Evolutionary conservation across 2,113 vertebrate genomes (phyloP), one percentile per base, ranked within the genome.

Genomic region (Zingel zingel): DNA sequence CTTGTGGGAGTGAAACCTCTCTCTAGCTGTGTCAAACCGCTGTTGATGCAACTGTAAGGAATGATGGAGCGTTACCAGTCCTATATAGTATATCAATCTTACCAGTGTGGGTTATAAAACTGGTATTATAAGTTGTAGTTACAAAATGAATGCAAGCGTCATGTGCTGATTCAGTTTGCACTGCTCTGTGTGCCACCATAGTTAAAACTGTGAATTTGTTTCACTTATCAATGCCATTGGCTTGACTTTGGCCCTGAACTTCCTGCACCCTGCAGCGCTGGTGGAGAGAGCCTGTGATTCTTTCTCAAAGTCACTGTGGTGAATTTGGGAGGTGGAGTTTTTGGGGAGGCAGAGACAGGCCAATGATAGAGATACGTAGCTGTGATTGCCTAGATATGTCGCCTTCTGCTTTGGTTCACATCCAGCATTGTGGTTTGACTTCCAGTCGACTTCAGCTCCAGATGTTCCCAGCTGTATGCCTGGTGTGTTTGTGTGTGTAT

Each of bases 401-500:
- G 50, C 88, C 93, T 83, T 87, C 84, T 80, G 74, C 77, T 76
- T 87, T 91, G 86, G 85, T 85, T 80, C 56, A 61, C 48, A 0
- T 86, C 85, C 89, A 93, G 88, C 69, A 76, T 85, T 86, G 81
- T 79, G 72, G 76, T 89, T 90, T 93, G 94, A 93, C 93, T 93
- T 92, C 92, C 86, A 87, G 53, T 90, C 66, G 90, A 93, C 90
- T 93, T 92, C 80, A 77, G 79, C 74, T 93, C 92, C 95, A 95
- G 94, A 94, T 95, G 94, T 95, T 95, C 86, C 65, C 80, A 62
- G 81, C 59, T 85, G 76, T 70, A 68, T 30, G 81, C 79, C 58
- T 75, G 63, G 73, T 83, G 73, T 81, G 81, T 81, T 66, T 82
- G 61, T 80, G 66, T 67, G 61, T 77, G 80, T 75, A 2, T 63